Percentiles rank a stretch among this genome's conserved stretches.
Evolutionary conservation across 2,888 invertebrate genomes (phyloP).

Genomic region (Cheilosia pagana): DNA sequence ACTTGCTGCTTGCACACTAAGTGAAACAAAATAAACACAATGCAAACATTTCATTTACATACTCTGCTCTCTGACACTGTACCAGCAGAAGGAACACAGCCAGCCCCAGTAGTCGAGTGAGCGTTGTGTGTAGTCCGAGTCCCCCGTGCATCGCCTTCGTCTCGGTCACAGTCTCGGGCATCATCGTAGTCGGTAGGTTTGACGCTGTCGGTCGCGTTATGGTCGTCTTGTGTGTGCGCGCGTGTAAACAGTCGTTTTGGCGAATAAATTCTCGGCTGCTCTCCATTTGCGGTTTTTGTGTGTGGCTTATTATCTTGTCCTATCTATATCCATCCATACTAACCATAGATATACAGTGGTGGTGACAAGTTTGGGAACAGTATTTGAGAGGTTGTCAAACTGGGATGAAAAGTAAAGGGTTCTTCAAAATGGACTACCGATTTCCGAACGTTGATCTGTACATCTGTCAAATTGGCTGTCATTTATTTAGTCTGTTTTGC

Average conservation of each 20-base stretch:
- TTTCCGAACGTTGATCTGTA: no score
- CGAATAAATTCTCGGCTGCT: slow-evolving; percentile 44
- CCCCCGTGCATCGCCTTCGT: background rate
- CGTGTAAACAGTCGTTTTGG: slow-evolving; percentile 50
- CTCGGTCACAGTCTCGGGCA: background rate
- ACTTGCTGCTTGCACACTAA: slow-evolving; percentile 58
- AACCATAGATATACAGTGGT: slow-evolving; percentile 11
- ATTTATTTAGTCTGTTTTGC: no score
- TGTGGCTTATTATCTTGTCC: slow-evolving; percentile 50
- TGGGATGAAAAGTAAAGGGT: no score
- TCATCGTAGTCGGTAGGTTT: slow-evolving; percentile 11
- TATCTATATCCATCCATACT: background rate
- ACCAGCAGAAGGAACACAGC: background rate
- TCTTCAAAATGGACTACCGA: no score
- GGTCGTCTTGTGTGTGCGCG: slow-evolving; percentile 49
- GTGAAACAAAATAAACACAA: slow-evolving; percentile 66
- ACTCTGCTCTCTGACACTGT: slow-evolving; percentile 43
- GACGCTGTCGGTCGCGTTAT: slow-evolving; percentile 49
- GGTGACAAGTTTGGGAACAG: background rate
- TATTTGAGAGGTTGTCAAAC: no score
- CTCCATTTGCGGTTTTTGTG: slow-evolving; percentile 58
- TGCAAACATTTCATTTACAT: slow-evolving; percentile 64
- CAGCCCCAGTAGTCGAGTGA: no score
- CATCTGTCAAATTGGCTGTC: no score
- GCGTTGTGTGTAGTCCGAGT: background rate